Percentiles rank a stretch among this genome's conserved stretches.
Evolutionary conservation across 2,797 vertebrate genomes (phyloP).

Genomic region (Sebastolobus alascanus): DNA sequence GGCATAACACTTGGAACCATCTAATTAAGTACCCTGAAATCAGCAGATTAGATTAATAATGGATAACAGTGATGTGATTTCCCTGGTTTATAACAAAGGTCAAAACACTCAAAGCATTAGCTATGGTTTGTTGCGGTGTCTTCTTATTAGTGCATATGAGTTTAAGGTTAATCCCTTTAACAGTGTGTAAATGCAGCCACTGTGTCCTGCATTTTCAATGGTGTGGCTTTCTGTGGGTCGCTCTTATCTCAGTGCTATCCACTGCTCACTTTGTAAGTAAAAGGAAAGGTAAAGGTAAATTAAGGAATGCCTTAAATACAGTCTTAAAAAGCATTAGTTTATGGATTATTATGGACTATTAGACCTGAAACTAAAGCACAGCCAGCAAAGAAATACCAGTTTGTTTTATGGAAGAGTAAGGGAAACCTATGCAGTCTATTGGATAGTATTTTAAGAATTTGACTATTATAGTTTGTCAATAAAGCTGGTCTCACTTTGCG

Average conservation of each 20-base stretch:
- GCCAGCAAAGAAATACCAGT: neutral
- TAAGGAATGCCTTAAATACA: neutral
- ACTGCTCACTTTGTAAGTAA: neutral
- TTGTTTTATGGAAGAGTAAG: neutral
- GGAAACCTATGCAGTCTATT: neutral
- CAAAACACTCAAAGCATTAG: slow-evolving; percentile 13
- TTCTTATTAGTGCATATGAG: slow-evolving; percentile 8
- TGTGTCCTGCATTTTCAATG: neutral
- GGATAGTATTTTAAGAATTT: neutral
- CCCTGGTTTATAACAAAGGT: slow-evolving; percentile 9
- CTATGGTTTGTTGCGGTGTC: slow-evolving; percentile 2
- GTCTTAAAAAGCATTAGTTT: neutral
- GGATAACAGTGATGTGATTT: slow-evolving; percentile 9
- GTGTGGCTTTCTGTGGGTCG: slow-evolving; percentile 3
- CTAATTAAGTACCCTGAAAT: slow-evolving; percentile 13
- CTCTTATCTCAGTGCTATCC: neutral
- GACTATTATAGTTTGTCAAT: neutral
- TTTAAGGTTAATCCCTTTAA: slow-evolving; percentile 9
- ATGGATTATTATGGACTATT: neutral
- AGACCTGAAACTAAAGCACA: neutral
- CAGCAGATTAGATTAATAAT: slow-evolving; percentile 6
- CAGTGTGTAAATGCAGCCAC: neutral
- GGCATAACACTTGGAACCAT: neutral
- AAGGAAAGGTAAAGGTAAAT: neutral
- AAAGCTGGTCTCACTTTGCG: neutral